Conservation (phyloP, 2,888 invertebrate genomes). For the Glyphotaelius pellucidus region DNA sequence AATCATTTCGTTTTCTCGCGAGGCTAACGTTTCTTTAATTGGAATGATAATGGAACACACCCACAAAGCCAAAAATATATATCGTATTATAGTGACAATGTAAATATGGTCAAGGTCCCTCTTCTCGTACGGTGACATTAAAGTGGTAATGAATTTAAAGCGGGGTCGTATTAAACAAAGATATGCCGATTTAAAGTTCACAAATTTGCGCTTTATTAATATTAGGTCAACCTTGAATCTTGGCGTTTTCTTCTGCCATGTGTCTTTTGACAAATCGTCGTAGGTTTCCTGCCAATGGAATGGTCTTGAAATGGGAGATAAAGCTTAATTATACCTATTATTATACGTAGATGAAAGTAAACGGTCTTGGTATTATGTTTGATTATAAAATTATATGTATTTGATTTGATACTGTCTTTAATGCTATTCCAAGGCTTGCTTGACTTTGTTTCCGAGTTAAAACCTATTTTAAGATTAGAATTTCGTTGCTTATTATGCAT, state of each 20-base stretch:
- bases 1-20: background rate
- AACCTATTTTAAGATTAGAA: background rate
- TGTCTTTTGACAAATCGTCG: background rate
- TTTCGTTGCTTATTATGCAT: background rate
- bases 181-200: background rate
- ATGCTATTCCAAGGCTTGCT: background rate
- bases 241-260: background rate
- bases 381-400: background rate
- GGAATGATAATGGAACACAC: background rate
- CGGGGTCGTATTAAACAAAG: background rate
- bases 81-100: background rate
- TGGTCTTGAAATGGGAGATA: background rate
- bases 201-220: background rate
- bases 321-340: background rate
- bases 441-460: background rate
- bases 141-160: background rate
- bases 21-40: background rate
- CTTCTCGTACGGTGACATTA: background rate
- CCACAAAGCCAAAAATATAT: background rate
- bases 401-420: background rate
- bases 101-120: background rate
- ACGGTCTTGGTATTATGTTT: background rate
- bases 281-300: background rate
- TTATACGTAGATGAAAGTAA: background rate
- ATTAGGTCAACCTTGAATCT: background rate